Base-by-base conservation (phyloP, 1,140 invertebrate genomes). In the Nasonia vitripennis region DNA sequence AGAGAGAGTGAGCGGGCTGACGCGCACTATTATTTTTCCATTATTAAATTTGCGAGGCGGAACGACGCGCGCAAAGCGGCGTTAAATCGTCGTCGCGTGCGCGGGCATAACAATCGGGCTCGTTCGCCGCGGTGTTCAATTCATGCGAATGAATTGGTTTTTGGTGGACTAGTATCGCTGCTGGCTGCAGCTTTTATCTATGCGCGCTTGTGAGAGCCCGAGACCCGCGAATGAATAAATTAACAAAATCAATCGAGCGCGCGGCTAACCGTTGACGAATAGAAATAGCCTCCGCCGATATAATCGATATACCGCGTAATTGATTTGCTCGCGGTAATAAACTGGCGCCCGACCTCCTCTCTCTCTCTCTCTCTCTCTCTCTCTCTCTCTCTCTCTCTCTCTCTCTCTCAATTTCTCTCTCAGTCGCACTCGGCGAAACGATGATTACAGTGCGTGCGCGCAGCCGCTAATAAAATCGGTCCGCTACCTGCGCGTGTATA, bases 271-370 rank as follows among this genome's bases (percentile, higher is more conserved):
- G 74, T 34, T 78, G 78, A 85, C 78, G 70, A 80, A 80, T 85
- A 80, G 83, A 80, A 81, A 84, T 84, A 73, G 77, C 74, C 31
- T 34, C 4, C 41, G 7, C 31, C n/a, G 27, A 27, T 48, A 85
- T 85, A 85, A 85, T 85, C 83, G 78, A 85, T 85, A 85, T 67
- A 74, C 48, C 70, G 70, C 70, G 78, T 80, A 85, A 80, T 85
- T 80, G 74, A 80, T 79, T 85, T 80, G 12, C 68, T 78, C 77
- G 75, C 23, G 1, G 82, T 27, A 48, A 55, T 77, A 83, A 83
- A 82, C 27, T 73, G 34, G 41, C 70, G 70, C 55, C 7, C 55
- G 12, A 17, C 51, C 11, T 62, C 1, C 9, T 17, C 51, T 20
- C 55, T 62, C 55, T 20, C 55, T 62, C 20, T 4, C 55, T 62